Evolutionary conservation across 2,797 vertebrate species (phyloP), one percentile per base, ranked within the genome.

Genomic region (Sternotherus odoratus): DNA sequence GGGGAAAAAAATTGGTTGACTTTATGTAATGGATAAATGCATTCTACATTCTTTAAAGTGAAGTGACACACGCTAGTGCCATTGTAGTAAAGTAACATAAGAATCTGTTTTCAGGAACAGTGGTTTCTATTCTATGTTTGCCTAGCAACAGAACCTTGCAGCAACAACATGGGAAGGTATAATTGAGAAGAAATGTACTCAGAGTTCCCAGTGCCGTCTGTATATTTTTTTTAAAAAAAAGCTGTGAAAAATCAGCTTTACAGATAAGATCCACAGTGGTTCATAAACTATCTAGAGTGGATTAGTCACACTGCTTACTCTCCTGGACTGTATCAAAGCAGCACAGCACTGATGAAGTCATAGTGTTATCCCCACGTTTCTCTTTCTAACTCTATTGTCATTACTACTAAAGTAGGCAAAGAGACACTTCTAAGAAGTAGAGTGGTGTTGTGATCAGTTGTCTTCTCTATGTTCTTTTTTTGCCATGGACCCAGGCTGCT

Each of bases 111-210:
- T 80, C 28, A 50, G 48, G 15, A 84, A 89, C 63, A 86, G 33
- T 33, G n/a, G 12, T 2, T 91, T 80, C 19, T 24, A 39, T 4
- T 85, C 85, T 30, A 16, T 63, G 60, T 60, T 46, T 86, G 79
- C 78, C 17, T 56, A 60, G 28, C 75, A 90, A 77, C 74, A 90
- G 85, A 82, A 49, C 78, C 50, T 88, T 95, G 85, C 53, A 93
- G 46, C 33, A 85, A 46, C 28, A 69, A 57, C 43, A 79, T 17
- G 46, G 91, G 79, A 92, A 93, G n/a, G n/a, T 36, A 66, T 36
- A 66, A 66, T 19, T 36, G 63, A 36, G n/a, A 66, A 36, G n/a
- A 66, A n/a, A 66, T 23, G n/a, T 36, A 46, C 26, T 39, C 3
- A 56, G 16, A 7, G 15, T 79, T 92, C 53, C 78, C 84, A 74